Evolutionary conservation across 2,113 vertebrate species (phyloP).

Genomic region (Pagrus major): DNA sequence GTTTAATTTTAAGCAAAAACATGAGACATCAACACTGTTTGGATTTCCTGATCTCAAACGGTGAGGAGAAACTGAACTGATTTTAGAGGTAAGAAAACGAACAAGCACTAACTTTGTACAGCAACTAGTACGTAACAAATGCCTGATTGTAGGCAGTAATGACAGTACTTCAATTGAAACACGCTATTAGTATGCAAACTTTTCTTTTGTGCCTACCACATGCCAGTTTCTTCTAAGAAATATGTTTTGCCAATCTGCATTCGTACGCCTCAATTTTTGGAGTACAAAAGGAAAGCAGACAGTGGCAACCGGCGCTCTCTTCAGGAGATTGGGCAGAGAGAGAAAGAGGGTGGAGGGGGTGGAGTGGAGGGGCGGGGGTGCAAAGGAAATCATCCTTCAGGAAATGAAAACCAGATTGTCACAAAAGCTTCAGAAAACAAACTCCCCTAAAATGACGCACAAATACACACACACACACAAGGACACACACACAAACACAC

Average conservation of each 20-base stretch:
- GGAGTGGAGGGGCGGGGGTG: not conserved
- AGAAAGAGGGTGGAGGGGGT: not conserved
- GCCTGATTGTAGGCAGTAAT: not conserved
- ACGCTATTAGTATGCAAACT: conserved; percentile 14
- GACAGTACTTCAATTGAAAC: not conserved
- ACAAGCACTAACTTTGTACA: not conserved
- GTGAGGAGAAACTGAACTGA: not conserved
- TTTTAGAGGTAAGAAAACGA: not conserved
- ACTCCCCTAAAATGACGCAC: conserved; percentile 44
- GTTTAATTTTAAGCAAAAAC: not conserved
- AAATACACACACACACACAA: conserved; percentile 1
- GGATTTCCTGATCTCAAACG: not conserved
- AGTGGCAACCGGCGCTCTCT: conserved; percentile 22
- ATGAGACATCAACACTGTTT: not conserved
- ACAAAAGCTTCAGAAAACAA: conserved; percentile 68
- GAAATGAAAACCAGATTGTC: conserved; percentile 75
- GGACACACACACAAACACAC: conserved; percentile 36
- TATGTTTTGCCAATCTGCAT: conserved; percentile 23
- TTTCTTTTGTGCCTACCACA: conserved; percentile 18
- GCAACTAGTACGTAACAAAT: not conserved
- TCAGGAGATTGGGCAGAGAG: conserved; percentile 33
- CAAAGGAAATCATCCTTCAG: conserved; percentile 64
- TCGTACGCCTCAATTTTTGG: conserved; percentile 5
- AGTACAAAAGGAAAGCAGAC: conserved; percentile 53
- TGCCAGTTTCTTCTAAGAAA: conserved; percentile 28